Evolutionary conservation across 2,113 vertebrate genomes (phyloP).

Genomic region (Tamias sibiricus): DNA sequence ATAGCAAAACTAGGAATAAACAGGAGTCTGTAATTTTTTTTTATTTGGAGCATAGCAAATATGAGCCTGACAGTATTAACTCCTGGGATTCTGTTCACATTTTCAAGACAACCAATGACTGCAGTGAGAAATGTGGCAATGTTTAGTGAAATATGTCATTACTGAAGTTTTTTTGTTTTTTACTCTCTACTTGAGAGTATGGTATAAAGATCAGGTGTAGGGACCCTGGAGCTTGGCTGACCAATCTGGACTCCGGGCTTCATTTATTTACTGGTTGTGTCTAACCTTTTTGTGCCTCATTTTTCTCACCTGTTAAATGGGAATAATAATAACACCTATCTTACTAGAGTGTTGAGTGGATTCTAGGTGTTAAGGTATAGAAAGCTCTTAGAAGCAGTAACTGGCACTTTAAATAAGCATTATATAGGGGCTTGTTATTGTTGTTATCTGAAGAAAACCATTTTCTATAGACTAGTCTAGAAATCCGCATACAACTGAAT

Average conservation of each 20-base stretch:
- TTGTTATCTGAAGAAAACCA: neutral
- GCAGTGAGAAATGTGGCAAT: neutral
- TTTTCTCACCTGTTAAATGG: neutral
- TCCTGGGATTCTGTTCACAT: neutral
- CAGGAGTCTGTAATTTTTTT: neutral
- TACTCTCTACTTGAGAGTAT: neutral
- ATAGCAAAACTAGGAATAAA: slow-evolving; percentile 22
- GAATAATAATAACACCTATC: neutral
- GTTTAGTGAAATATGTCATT: neutral
- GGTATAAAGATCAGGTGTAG: neutral
- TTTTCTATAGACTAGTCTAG: neutral
- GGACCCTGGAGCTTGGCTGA: neutral
- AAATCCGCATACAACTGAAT: neutral
- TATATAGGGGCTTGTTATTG: neutral
- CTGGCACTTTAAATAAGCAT: neutral
- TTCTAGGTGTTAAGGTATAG: neutral
- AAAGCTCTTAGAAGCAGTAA: neutral
- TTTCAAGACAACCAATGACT: neutral
- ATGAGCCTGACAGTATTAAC: neutral
- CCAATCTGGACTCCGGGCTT: neutral
- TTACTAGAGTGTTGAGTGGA: neutral
- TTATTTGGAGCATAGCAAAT: slow-evolving; percentile 22
- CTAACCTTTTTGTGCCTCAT: neutral
- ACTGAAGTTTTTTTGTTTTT: neutral
- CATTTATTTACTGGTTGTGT: neutral